A percentile compares a stretch with the other conserved stretches of the same genome.
Conservation (phyloP, 2,113 vertebrate genomes). For the Corythoichthys haematopterus region DNA sequence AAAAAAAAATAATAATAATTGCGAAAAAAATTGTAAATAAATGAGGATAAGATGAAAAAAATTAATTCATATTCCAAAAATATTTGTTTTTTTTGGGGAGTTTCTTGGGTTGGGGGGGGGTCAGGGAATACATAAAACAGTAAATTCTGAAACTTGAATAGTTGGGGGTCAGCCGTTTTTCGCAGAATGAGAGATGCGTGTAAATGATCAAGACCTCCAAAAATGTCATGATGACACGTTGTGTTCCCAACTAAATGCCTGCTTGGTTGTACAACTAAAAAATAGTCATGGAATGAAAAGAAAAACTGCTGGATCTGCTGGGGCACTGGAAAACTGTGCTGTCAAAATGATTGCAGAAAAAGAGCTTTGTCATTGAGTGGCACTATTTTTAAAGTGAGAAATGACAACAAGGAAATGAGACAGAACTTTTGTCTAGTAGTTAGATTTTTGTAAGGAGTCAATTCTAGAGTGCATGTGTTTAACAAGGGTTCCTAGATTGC, state of each 20-base stretch:
- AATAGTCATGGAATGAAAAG: neutral
- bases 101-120: no score
- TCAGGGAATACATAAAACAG: no score
- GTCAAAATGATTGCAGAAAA: neutral
- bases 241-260: neutral
- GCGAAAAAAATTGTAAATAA: no score
- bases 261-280: neutral
- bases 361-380: neutral
- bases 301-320: neutral
- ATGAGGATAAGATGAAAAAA: no score
- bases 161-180: no score
- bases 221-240: neutral
- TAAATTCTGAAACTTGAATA: no score
- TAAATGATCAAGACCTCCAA: no score
- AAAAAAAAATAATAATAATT: no score
- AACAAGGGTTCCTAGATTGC: constrained; percentile 20
- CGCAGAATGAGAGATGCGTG: no score
- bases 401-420: constrained; percentile 4
- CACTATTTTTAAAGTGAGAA: neutral
- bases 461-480: constrained; percentile 32
- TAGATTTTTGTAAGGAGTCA: constrained; percentile 6
- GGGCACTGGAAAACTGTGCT: neutral
- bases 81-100: no score
- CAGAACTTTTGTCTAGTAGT: constrained; percentile 5
- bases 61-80: no score